phyloP scores from a whole-genome alignment of 2,797 vertebrate species.

The Sebastes trivittatus region DNA sequence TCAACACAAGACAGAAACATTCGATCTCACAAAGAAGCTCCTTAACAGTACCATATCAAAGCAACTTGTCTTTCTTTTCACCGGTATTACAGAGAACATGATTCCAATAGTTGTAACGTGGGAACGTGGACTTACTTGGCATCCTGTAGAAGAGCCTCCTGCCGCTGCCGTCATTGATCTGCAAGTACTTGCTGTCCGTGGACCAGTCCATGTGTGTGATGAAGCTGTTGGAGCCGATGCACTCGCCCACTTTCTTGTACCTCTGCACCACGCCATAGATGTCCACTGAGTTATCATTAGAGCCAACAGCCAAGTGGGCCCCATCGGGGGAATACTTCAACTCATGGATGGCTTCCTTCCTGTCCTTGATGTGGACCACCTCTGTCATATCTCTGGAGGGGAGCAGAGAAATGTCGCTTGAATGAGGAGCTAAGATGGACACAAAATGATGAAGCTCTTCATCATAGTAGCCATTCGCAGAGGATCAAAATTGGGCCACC shows the following conservation, averaged over 20 bases:
- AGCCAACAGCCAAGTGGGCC: conserved; percentile 93
- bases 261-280: conserved; percentile 95
- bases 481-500: background rate
- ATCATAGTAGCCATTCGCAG: background rate
- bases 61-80: background rate
- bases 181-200: conserved; percentile 93
- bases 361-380: conserved; percentile 98
- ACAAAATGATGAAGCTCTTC: conserved; percentile 11
- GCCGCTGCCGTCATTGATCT: conserved; percentile 95
- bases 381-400: conserved; percentile 96
- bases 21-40: conserved; percentile 48
- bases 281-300: conserved; percentile 95
- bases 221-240: conserved; percentile 91
- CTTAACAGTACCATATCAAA: background rate
- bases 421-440: conserved; percentile 10
- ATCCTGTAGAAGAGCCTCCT: conserved; percentile 95
- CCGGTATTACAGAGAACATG: background rate
- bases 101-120: background rate
- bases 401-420: conserved; percentile 6
- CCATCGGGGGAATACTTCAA: conserved; percentile 98
- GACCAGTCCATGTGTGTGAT: conserved; percentile 99
- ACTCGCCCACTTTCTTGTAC: conserved; percentile 98
- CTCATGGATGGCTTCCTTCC: conserved; percentile 98
- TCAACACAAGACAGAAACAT: conserved; percentile 70
- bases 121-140: conserved; percentile 86